Evolutionary conservation across 2,113 vertebrate genomes (phyloP), one percentile per base, ranked within the genome.

Genomic region (Petromus typicus): DNA sequence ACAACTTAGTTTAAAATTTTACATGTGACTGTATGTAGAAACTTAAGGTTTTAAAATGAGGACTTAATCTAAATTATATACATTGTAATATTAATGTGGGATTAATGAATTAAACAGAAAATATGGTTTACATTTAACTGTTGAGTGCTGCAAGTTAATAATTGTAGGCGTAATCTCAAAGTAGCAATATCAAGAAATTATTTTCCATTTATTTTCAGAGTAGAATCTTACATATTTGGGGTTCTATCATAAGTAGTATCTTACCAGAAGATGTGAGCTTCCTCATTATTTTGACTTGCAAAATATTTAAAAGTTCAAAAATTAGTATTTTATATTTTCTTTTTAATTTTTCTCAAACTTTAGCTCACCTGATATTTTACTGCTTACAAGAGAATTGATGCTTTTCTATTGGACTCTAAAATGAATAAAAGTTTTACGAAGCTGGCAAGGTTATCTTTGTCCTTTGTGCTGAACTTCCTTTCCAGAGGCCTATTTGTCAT

Each of bases 41-140:
- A 56, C 3, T 37, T 61, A 20, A 7, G 43, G 8, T 43, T 92
- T 91, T 71, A 86, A 73, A 89, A 79, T 59, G 11, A 89, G 30
- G 22, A 71, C 64, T 22, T 93, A 54, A 81, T 45, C 10, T 37
- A 54, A 89, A 51, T 27, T 63, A 25, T 66, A 2, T 30, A 86
- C 0, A 0, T 91, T 83, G 43, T 67, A 76, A 48, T 25, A 43
- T 90, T 54, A 92, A 89, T 82, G 66, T 63, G 12, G 2, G 12
- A 59, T 83, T 89, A 71, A 40, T 69, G 25, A 81, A 81, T 86
- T 95, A n/a, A 45, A 83, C 63, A 63, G 17, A 14, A 34, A 93
- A 54, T 80, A n/a, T 43, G 27, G 6, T 95, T 92, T 79, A 5
- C 54, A 37, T 87, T 84, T 90, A 84, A 75, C 8, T 75, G 4